Conservation (phyloP, 2,113 vertebrate genomes). For the Odontophorus gujanensis region DNA sequence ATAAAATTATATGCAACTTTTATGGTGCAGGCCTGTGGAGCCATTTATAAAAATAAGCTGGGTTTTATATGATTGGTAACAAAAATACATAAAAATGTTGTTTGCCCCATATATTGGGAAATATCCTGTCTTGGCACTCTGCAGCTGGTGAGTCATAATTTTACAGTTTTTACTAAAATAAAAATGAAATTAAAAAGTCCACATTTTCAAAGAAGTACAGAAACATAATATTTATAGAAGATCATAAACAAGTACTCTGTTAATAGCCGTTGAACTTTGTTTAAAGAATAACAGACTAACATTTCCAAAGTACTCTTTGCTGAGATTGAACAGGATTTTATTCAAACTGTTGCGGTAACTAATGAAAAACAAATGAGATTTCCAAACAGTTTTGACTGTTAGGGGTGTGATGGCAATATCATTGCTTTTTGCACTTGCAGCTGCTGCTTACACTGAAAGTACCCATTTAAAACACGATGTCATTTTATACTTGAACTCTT, state of each 20-base stretch:
- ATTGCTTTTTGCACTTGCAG: constrained; percentile 63
- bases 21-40: constrained; percentile 40
- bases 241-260: constrained; percentile 68
- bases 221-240: constrained; percentile 70
- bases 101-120: constrained; percentile 59
- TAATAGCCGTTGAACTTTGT: constrained; percentile 64
- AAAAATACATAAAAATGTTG: constrained; percentile 63
- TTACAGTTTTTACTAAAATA: constrained; percentile 76
- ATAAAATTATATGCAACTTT: constrained; percentile 58
- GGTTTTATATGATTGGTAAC: constrained; percentile 62
- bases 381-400: constrained; percentile 73
- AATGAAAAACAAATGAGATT: constrained; percentile 76
- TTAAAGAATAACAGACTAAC: constrained; percentile 77
- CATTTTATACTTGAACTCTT: constrained; percentile 67
- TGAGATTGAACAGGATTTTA: constrained; percentile 75
- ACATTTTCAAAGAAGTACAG: constrained; percentile 64
- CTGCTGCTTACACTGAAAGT: constrained; percentile 63
- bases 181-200: constrained; percentile 75
- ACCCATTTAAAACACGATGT: constrained; percentile 44
- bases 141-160: constrained; percentile 62
- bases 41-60: constrained; percentile 63
- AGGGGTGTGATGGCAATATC: constrained; percentile 66
- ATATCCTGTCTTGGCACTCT: constrained; percentile 62
- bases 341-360: constrained; percentile 72
- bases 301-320: constrained; percentile 74